Evolutionary conservation across 2,888 invertebrate species (phyloP).

Genomic region (Latrodectus elegans): DNA sequence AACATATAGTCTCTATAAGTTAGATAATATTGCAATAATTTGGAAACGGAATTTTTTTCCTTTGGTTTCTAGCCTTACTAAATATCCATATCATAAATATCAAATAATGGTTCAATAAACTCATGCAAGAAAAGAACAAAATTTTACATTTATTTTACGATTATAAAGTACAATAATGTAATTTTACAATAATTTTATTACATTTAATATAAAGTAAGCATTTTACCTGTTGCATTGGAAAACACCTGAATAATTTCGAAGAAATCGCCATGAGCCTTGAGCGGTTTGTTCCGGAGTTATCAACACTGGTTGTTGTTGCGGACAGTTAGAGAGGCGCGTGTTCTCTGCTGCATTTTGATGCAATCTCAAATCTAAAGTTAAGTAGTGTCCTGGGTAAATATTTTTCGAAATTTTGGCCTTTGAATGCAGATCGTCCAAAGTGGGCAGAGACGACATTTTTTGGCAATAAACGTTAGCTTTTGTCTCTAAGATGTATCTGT

Average conservation of each 20-base stretch:
- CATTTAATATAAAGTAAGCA: background rate
- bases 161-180: background rate
- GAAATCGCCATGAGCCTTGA: background rate
- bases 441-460: slow-evolving; percentile 29
- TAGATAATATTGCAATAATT: no score
- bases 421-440: slow-evolving; percentile 42
- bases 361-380: slow-evolving; percentile 18
- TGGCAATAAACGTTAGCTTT: background rate
- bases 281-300: slow-evolving; percentile 23
- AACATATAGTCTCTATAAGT: no score
- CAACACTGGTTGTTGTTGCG: background rate
- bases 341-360: slow-evolving; percentile 8
- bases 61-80: no score
- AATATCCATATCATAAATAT: background rate
- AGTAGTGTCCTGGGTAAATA: slow-evolving; percentile 6
- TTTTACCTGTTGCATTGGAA: slow-evolving; percentile 49
- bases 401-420: slow-evolving; percentile 22
- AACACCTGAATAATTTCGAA: slow-evolving; percentile 24
- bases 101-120: background rate
- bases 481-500: background rate
- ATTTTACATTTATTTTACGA: background rate
- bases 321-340: background rate
- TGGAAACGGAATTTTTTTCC: no score
- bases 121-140: background rate
- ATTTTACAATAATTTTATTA: background rate